Percentiles rank a stretch among this genome's conserved stretches.
Conservation (phyloP, 2,888 invertebrate species). For the Branchipolynoe longqiensis region DNA sequence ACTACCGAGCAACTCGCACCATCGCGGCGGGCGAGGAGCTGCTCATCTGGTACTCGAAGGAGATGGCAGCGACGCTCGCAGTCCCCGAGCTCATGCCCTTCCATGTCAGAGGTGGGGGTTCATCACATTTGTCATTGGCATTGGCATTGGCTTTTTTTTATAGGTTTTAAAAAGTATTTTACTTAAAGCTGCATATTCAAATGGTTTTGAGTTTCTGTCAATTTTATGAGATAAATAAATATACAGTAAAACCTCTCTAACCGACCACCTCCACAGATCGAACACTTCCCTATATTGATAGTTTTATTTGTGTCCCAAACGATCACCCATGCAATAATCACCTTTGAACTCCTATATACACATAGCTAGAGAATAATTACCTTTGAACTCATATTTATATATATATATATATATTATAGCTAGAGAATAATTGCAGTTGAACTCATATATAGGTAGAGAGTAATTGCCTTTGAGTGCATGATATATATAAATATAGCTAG, state of each 20-base stretch:
- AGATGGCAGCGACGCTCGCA: slow-evolving; percentile 75
- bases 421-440: background rate
- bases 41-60: slow-evolving; percentile 81
- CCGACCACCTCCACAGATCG: no score
- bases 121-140: background rate
- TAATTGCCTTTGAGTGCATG: no score
- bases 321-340: no score
- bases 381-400: background rate
- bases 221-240: background rate
- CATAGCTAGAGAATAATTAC: no score
- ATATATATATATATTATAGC: background rate
- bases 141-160: background rate
- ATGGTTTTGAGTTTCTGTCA: background rate
- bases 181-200: background rate
- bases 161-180: background rate
- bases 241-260: no score
- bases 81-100: slow-evolving; percentile 72
- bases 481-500: no score
- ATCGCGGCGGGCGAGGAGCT: slow-evolving; percentile 78
- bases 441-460: background rate
- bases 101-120: slow-evolving; percentile 61
- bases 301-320: no score
- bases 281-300: no score
- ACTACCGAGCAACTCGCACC: slow-evolving; percentile 77
- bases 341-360: no score